These are phyloP conservation scores for Liolophura sinensis DNA, from an alignment of 1,140 invertebrate genomes.

Conservation along the genomic window DNA sequence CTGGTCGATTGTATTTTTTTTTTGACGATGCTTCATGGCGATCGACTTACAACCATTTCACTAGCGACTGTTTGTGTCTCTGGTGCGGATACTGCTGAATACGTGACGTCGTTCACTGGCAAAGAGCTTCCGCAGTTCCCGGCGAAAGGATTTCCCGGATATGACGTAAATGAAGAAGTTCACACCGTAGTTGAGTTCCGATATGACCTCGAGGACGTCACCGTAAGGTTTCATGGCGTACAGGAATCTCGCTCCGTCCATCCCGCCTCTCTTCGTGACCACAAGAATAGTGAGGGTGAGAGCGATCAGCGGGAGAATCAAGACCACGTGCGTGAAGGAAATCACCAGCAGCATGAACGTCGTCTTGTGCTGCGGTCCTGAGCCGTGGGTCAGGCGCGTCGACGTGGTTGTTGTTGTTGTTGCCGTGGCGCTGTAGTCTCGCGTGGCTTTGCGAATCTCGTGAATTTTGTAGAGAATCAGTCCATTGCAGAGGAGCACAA, in stretches of 20 bases:
- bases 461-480: slow-evolving; percentile 42
- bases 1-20: too few relatives aligned
- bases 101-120: neutral
- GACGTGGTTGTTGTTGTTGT: slow-evolving; percentile 14
- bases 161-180: slow-evolving; percentile 51
- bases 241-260: slow-evolving; percentile 3
- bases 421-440: slow-evolving; percentile 22
- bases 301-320: slow-evolving; percentile 38
- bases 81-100: too few relatives aligned
- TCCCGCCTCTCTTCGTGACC: slow-evolving; percentile 4
- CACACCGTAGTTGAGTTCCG: slow-evolving; percentile 42
- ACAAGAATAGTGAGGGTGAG: slow-evolving; percentile 34
- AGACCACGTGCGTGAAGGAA: slow-evolving; percentile 43
- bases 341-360: slow-evolving; percentile 49
- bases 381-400: neutral
- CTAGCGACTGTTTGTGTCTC: too few relatives aligned
- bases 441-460: slow-evolving; percentile 17
- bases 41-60: too few relatives aligned
- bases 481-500: slow-evolving; percentile 40
- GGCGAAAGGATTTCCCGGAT: slow-evolving; percentile 44
- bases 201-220: slow-evolving; percentile 29
- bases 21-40: too few relatives aligned
- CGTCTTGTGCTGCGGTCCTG: slow-evolving; percentile 34
- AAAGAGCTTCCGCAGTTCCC: slow-evolving; percentile 40
- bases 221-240: slow-evolving; percentile 29